Percentiles rank a stretch among this genome's conserved stretches.
Conservation (phyloP, 2,888 invertebrate genomes). For the Mesorhabditis spiculigera region DNA sequence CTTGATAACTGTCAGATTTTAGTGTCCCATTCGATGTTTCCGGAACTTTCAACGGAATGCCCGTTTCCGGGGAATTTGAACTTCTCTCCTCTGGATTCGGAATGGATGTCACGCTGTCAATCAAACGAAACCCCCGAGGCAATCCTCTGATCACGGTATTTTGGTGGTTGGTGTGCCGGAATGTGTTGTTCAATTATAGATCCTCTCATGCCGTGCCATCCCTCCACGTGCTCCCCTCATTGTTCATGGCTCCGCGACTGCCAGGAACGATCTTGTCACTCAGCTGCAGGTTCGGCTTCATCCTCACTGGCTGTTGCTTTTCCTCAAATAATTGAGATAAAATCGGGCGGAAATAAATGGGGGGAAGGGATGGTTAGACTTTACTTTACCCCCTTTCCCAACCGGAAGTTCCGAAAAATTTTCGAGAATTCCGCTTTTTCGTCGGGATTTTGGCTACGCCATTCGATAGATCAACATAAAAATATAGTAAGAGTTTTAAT, state of each 20-base stretch:
- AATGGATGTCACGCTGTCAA: conserved; percentile 16
- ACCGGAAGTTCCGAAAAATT: not conserved
- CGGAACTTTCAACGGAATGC: conserved; percentile 9
- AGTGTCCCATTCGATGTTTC: conserved; percentile 13
- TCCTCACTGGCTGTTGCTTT: too few relatives aligned
- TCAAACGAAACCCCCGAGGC: conserved; percentile 24
- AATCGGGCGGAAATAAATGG: too few relatives aligned
- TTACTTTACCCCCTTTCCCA: not conserved
- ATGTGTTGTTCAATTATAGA: conserved; percentile 10
- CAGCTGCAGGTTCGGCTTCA: too few relatives aligned
- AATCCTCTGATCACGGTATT: conserved; percentile 20
- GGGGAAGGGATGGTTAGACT: not conserved
- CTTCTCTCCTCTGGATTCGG: conserved; percentile 10
- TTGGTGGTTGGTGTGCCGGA: conserved; percentile 17
- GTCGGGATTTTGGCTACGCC: too few relatives aligned
- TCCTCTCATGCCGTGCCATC: conserved; percentile 18
- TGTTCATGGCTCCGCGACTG: too few relatives aligned
- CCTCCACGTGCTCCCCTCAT: too few relatives aligned
- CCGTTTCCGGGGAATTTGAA: conserved; percentile 10
- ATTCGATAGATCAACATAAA: too few relatives aligned
- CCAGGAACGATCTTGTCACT: not conserved
- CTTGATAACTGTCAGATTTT: conserved; percentile 3
- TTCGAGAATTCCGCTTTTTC: too few relatives aligned
- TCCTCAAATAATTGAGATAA: too few relatives aligned
- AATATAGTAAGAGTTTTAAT: too few relatives aligned